These are phyloP conservation scores for Philopedon plagiatum DNA, from an alignment of 2,888 invertebrate genomes.

Conservation along the genomic window DNA sequence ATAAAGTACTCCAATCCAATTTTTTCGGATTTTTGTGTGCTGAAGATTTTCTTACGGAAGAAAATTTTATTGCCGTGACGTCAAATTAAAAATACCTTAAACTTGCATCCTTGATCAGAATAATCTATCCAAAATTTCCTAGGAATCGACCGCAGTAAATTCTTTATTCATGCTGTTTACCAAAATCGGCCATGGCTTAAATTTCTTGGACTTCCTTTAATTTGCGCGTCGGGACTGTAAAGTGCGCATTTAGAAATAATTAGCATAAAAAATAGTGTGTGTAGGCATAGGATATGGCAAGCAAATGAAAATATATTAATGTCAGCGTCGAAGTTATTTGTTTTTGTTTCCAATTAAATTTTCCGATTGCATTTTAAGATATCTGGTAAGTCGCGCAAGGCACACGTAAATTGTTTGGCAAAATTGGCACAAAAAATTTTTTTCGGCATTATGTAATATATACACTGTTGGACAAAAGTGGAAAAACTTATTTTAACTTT, in stretches of 20 bases:
- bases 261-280: constrained; percentile 12
- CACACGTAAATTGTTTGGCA: too few species aligned
- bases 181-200: constrained; percentile 25
- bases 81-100: not conserved
- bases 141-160: not conserved
- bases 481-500: too few species aligned
- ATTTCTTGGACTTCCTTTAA: constrained; percentile 31
- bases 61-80: not conserved
- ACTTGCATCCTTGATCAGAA: not conserved
- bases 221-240: constrained; percentile 8
- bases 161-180: constrained; percentile 1
- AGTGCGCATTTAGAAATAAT: constrained; percentile 1
- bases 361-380: not conserved
- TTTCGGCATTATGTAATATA: too few species aligned
- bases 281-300: not conserved
- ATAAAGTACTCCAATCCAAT: not conserved
- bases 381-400: too few species aligned
- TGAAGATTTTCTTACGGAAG: not conserved
- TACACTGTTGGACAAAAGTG: too few species aligned
- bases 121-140: not conserved
- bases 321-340: not conserved
- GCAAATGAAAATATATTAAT: constrained; percentile 1
- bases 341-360: not conserved
- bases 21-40: not conserved
- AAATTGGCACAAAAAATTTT: too few species aligned